Conservation (phyloP, 1,140 invertebrate genomes). For the Diorhabda sublineata region DNA sequence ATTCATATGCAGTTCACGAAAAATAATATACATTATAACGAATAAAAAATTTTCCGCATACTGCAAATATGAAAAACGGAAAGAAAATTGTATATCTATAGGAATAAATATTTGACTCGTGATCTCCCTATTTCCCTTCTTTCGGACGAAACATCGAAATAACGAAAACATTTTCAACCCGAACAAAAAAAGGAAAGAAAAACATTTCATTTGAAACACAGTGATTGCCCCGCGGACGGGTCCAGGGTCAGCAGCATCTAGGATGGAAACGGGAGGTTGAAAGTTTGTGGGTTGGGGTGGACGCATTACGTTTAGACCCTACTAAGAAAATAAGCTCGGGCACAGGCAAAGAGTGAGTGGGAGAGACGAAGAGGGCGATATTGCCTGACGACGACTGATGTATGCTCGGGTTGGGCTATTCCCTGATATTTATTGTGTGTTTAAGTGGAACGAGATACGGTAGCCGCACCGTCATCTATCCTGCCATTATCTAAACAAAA, state of each 20-base stretch:
- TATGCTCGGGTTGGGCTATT: conserved; percentile 40
- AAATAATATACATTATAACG: not conserved
- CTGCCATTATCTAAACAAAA: conserved; percentile 21
- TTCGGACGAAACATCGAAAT: too few species aligned
- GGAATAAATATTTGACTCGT: too few species aligned
- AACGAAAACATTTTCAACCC: too few species aligned
- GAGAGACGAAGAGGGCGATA: not conserved
- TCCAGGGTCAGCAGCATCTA: not conserved
- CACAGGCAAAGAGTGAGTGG: conserved; percentile 24
- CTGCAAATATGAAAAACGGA: not conserved
- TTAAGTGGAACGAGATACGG: conserved; percentile 37
- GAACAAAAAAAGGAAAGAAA: not conserved
- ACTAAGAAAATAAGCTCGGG: conserved; percentile 34
- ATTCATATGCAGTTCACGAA: too few species aligned
- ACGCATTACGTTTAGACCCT: conserved; percentile 37
- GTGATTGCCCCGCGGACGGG: not conserved
- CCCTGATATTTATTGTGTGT: conserved; percentile 42
- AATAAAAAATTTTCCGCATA: not conserved
- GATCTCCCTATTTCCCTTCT: too few species aligned
- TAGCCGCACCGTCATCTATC: not conserved
- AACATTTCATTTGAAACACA: not conserved
- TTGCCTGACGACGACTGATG: conserved; percentile 27
- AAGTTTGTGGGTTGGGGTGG: not conserved
- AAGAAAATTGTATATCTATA: too few species aligned
- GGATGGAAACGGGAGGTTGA: not conserved